Percentiles rank a stretch among this genome's conserved stretches.
These are phyloP conservation scores for Rhea americana DNA, from an alignment of 2,113 vertebrate species.

Conservation along the genomic window DNA sequence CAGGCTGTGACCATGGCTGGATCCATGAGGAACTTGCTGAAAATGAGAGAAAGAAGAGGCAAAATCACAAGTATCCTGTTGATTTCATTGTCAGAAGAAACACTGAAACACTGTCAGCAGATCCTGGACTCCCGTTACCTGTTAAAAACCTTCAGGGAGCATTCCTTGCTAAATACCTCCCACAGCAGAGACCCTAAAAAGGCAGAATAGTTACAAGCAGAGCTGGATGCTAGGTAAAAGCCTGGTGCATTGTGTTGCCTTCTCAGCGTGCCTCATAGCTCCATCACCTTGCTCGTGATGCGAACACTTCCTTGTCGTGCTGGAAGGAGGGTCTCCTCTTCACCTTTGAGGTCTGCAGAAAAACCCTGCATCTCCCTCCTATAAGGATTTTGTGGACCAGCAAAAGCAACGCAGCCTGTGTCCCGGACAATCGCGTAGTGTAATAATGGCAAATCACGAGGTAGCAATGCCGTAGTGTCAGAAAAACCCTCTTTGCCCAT, in stretches of 20 bases:
- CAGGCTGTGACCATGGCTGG: neutral
- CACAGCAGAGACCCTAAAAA: neutral
- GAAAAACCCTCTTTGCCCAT: neutral
- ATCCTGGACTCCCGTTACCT: neutral
- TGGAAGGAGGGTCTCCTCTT: neutral
- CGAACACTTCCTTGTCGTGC: neutral
- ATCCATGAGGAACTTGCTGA: neutral
- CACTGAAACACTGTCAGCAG: neutral
- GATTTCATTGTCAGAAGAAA: neutral
- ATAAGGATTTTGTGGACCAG: neutral
- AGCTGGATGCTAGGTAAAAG: neutral
- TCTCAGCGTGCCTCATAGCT: neutral
- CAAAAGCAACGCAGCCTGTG: neutral
- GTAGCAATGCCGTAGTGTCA: neutral
- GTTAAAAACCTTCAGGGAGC: neutral
- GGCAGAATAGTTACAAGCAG: neutral
- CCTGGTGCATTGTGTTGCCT: neutral
- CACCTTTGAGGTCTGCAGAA: neutral
- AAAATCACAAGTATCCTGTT: too few relatives aligned
- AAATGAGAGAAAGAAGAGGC: neutral
- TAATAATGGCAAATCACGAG: neutral
- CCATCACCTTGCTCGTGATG: rapidly evolving
- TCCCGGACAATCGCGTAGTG: neutral
- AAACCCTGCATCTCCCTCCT: neutral
- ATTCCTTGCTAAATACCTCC: neutral